Conservation (phyloP, 2,888 invertebrate species). For the Caenorhabditis sp. region DNA sequence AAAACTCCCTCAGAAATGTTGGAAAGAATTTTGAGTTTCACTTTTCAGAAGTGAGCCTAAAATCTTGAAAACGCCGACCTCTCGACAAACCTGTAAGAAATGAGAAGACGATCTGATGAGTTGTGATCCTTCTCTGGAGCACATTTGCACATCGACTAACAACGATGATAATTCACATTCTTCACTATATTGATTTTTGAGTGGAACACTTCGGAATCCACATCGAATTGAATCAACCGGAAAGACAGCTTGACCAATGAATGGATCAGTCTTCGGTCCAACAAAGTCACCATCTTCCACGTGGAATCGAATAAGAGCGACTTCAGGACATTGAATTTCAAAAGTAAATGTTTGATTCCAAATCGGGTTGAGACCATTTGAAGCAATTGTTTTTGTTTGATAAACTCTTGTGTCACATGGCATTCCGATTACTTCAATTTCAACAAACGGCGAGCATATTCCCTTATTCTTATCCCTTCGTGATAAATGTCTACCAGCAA, state of each 20-base stretch:
- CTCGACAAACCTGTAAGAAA: constrained; percentile 29
- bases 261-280: constrained; percentile 84
- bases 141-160: constrained; percentile 82
- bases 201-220: constrained; percentile 86
- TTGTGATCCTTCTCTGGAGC: constrained; percentile 36
- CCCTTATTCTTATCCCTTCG: constrained; percentile 77
- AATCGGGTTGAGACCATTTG: constrained; percentile 91
- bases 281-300: constrained; percentile 89
- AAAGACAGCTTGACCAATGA: constrained; percentile 93
- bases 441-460: constrained; percentile 69
- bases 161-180: constrained; percentile 89
- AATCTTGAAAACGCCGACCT: too few species aligned
- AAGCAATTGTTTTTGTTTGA: constrained; percentile 85
- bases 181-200: constrained; percentile 89
- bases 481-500: constrained; percentile 88
- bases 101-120: constrained; percentile 40
- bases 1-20: too few species aligned
- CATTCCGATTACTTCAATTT: constrained; percentile 66
- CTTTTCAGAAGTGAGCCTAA: too few species aligned
- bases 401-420: constrained; percentile 76
- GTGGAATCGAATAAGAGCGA: constrained; percentile 82
- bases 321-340: constrained; percentile 82
- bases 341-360: constrained; percentile 90
- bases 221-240: constrained; percentile 77
- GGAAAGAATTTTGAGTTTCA: too few species aligned